A percentile compares a stretch with the other conserved stretches of the same genome.
phyloP scores from a whole-genome alignment of 2,797 vertebrate genomes.

The Sebastes cheni region DNA sequence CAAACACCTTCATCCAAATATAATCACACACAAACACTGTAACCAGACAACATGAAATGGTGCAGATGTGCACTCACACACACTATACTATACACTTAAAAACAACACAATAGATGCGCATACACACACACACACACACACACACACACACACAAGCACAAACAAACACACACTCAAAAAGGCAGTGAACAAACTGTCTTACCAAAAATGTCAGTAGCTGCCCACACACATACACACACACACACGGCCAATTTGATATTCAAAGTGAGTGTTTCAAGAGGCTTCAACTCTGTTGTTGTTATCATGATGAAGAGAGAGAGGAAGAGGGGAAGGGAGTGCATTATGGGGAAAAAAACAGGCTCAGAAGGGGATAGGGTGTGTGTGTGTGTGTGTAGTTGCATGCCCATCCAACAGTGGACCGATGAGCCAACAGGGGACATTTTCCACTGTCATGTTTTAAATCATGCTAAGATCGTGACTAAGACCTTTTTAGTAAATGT shows the following conservation, averaged over 20 bases:
- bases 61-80: background rate
- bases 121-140: background rate
- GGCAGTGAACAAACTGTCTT: conserved; percentile 25
- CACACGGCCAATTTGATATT: conserved; percentile 68
- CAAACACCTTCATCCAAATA: background rate
- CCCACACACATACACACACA: conserved; percentile 25
- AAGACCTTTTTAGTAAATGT: background rate
- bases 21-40: background rate
- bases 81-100: background rate
- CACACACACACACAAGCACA: background rate
- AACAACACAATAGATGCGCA: background rate
- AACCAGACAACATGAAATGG: conserved; percentile 1
- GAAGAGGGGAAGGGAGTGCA: conserved; percentile 35
- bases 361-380: conserved; percentile 49
- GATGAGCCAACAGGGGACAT: background rate
- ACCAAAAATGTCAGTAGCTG: conserved; percentile 60
- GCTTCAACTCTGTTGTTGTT: conserved; percentile 65
- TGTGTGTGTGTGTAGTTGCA: background rate
- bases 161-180: conserved; percentile 14
- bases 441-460: background rate
- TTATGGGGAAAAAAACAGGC: conserved; percentile 71
- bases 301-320: conserved; percentile 47
- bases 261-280: conserved; percentile 70
- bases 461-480: background rate
- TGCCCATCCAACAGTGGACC: background rate